phyloP scores from a whole-genome alignment of 2,888 invertebrate species.

The Drosophila macrospina region DNA sequence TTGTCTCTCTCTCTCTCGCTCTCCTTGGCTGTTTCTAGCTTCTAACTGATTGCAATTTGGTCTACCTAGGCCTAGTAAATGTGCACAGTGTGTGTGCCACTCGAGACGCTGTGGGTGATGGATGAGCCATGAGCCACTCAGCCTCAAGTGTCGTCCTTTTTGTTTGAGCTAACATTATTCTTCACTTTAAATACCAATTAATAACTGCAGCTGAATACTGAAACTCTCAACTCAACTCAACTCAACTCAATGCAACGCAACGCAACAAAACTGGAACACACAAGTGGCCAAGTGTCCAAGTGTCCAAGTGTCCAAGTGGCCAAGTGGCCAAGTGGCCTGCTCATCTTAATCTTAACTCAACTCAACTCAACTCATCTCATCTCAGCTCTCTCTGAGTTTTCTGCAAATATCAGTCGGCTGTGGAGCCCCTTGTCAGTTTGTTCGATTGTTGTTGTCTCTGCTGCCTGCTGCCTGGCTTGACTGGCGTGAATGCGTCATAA shows the following conservation, averaged over 20 bases:
- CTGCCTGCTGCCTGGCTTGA: slow-evolving; percentile 44
- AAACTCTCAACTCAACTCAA: slow-evolving; percentile 21
- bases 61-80: slow-evolving; percentile 55
- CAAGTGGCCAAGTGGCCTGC: slow-evolving; percentile 43
- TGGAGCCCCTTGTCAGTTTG: slow-evolving; percentile 12
- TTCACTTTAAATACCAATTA: slow-evolving; percentile 81
- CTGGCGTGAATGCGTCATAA: slow-evolving; percentile 82
- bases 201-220: slow-evolving; percentile 75
- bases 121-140: slow-evolving; percentile 57
- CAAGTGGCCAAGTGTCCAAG: slow-evolving; percentile 61
- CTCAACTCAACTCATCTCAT: not conserved
- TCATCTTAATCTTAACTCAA: slow-evolving; percentile 6
- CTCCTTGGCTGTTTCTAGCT: slow-evolving; percentile 41
- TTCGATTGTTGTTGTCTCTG: slow-evolving; percentile 9
- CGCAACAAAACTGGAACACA: slow-evolving; percentile 73
- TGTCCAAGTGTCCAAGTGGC: slow-evolving; percentile 42
- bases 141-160: slow-evolving; percentile 72
- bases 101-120: slow-evolving; percentile 80
- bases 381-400: slow-evolving; percentile 37
- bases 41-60: slow-evolving; percentile 33
- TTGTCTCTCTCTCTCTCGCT: not conserved
- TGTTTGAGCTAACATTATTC: slow-evolving; percentile 79
- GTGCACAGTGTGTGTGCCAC: slow-evolving; percentile 52
- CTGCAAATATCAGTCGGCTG: slow-evolving; percentile 65
- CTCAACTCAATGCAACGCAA: not conserved